Percentiles rank a stretch among this genome's conserved stretches.
Conservation (phyloP, 2,888 invertebrate species). For the Argyresthia albistria region DNA sequence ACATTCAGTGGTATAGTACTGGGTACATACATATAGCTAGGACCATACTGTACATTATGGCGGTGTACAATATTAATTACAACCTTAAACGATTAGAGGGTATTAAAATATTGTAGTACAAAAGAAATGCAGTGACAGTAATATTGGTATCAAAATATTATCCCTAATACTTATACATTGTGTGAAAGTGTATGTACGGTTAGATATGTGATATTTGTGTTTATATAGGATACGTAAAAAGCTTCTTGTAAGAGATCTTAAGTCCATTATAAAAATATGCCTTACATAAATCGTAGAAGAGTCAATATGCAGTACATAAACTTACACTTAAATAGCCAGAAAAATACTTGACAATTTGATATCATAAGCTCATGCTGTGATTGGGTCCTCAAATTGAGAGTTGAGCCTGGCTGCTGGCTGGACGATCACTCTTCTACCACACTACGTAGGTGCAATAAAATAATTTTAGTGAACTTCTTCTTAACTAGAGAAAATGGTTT, state of each 20-base stretch:
- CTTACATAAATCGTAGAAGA: conserved; percentile 33
- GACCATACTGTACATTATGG: conserved; percentile 61
- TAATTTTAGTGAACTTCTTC: conserved; percentile 33
- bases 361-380: conserved; percentile 31
- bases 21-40: conserved; percentile 49
- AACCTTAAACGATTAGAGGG: conserved; percentile 48
- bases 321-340: conserved; percentile 30
- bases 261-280: conserved; percentile 58
- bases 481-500: conserved; percentile 57
- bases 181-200: conserved; percentile 49
- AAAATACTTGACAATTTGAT: conserved; percentile 34
- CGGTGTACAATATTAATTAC: conserved; percentile 45
- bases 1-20: conserved; percentile 41
- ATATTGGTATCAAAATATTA: conserved; percentile 69
- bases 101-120: conserved; percentile 44
- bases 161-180: conserved; percentile 43
- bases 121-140: conserved; percentile 54
- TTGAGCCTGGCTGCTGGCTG: conserved; percentile 10
- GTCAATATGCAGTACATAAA: conserved; percentile 28
- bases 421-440: conserved; percentile 23
- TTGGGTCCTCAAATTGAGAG: conserved; percentile 6
- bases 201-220: conserved; percentile 66
- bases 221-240: conserved; percentile 53
- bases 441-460: conserved; percentile 38
- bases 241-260: conserved; percentile 39